Evolutionary conservation across 2,888 invertebrate genomes (phyloP), one percentile per base, ranked within the genome.

Genomic region (Hypomecis atomaria): DNA sequence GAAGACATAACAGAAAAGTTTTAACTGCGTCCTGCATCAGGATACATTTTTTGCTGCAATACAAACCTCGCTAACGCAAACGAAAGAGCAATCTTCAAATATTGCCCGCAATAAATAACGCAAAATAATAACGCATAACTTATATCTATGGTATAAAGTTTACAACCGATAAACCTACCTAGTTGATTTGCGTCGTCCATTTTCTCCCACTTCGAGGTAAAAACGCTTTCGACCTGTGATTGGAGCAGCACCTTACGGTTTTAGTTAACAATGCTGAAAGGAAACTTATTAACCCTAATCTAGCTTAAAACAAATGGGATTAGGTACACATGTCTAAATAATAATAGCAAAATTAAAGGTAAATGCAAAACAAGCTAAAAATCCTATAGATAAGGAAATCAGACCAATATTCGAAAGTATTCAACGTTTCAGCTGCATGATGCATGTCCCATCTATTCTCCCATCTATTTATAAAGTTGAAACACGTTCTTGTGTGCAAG

Each of bases 101-200:
- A 36, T 40, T 40, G 40, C 40, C 8, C 40, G 8, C 40, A 40
- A 38, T 11, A 37, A 5, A 36, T n/a, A 9, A 50, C 7, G 13
- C 37, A 13, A 13, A 50, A 6, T 37, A 33, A 8, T 34, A 49
- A 9, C 44, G 44, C n/a, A 34, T 10, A 10, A 42, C 38, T 57
- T 59, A 62, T 42, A 59, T 47, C 63, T 62, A 65, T 60, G 62
- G 49, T 66, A 66, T 49, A 67, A 54, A 72, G 69, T 71, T 60
- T 67, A 62, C 69, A 66, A 79, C 74, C 70, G 71, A 78, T 60
- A 74, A 90, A 95, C 96, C 95, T 95, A 98, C 98, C 97, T 89
- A 98, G 93, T 94, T 96, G 96, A 78, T 95, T 95, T 68, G 96
- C 96, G 88, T 95, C 95, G 93, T 98, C 98, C 93, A 96, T 94